Evolutionary conservation across 2,113 vertebrate species (phyloP).

Genomic region (Onychorhynchus coronatus): DNA sequence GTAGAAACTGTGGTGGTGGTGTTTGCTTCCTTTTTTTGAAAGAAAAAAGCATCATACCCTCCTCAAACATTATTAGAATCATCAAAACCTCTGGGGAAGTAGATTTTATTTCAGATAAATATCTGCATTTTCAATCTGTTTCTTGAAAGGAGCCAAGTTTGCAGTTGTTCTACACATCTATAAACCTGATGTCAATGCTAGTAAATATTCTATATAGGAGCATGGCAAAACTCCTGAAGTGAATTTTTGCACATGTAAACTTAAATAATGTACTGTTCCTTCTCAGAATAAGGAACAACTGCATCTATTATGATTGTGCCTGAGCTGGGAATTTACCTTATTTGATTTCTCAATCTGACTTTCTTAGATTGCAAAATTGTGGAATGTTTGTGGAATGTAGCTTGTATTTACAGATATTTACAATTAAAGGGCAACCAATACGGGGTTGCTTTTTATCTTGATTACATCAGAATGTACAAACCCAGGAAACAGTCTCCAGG

Average conservation of each 20-base stretch:
- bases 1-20: not conserved
- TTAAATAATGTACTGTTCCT: not conserved
- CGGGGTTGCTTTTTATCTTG: not conserved
- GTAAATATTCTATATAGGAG: not conserved
- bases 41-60: not conserved
- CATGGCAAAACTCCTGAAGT: not conserved
- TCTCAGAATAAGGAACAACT: not conserved
- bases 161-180: rapidly evolving
- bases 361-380: not conserved
- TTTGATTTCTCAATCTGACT: not conserved
- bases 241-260: not conserved
- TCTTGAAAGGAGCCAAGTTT: not conserved
- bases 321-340: not conserved
- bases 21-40: rapidly evolving
- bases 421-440: not conserved
- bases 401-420: not conserved
- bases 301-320: not conserved
- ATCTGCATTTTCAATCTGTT: not conserved
- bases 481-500: rapidly evolving
- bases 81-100: not conserved
- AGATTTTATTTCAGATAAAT: not conserved
- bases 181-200: not conserved
- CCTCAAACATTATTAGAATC: not conserved
- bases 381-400: not conserved
- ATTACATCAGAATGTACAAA: not conserved